Evolutionary conservation across 2,888 invertebrate species (phyloP).

Genomic region (Pseudeuparius sepicola): DNA sequence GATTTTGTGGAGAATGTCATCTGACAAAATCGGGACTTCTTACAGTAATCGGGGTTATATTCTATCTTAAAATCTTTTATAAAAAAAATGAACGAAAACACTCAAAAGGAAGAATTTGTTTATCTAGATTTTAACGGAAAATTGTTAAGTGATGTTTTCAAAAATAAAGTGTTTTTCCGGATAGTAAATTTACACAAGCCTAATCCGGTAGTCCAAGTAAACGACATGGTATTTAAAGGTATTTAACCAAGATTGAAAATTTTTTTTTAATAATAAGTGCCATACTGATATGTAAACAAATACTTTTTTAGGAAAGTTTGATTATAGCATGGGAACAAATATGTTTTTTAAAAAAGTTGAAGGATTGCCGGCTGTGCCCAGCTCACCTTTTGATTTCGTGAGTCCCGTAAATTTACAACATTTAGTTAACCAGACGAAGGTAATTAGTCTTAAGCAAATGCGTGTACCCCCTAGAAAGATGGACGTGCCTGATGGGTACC

Average conservation of each 20-base stretch:
- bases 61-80: too few species aligned
- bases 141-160: conserved; percentile 29
- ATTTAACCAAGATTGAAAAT: too few species aligned
- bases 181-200: conserved; percentile 31
- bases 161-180: conserved; percentile 32
- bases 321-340: conserved; percentile 59
- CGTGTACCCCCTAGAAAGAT: conserved; percentile 42
- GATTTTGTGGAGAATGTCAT: too few species aligned
- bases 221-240: conserved; percentile 35
- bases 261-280: too few species aligned
- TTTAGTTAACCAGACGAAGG: conserved; percentile 57
- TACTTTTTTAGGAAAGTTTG: too few species aligned
- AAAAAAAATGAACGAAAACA: too few species aligned
- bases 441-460: conserved; percentile 56
- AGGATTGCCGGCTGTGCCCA: conserved; percentile 29
- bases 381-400: conserved; percentile 35
- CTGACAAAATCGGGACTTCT: too few species aligned
- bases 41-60: too few species aligned
- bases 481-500: conserved; percentile 22
- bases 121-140: conserved; percentile 33
- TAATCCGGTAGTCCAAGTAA: conserved; percentile 34
- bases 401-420: too few species aligned
- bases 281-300: too few species aligned
- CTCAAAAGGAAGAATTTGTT: conserved; percentile 24
- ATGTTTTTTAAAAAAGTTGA: conserved; percentile 61